These are phyloP conservation scores for Capromys pilorides DNA, from an alignment of 2,797 vertebrate species.

Conservation along the genomic window DNA sequence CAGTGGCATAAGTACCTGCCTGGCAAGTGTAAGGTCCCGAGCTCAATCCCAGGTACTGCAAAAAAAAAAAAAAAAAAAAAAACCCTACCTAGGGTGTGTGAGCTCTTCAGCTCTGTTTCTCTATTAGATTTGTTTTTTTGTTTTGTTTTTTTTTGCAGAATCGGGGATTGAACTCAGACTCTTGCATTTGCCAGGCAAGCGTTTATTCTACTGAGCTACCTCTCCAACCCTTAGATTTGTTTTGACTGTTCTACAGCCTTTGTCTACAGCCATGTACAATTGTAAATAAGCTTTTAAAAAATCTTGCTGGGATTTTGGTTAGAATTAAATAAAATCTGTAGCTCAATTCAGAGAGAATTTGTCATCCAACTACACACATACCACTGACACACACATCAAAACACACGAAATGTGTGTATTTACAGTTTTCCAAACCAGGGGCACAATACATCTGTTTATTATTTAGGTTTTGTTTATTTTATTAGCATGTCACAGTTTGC, in stretches of 20 bases:
- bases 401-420: neutral
- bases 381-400: neutral
- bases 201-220: too few species aligned
- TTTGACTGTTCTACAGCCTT: neutral
- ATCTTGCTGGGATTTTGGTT: neutral
- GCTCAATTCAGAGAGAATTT: neutral
- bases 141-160: too few species aligned
- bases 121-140: neutral
- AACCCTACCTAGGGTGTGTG: too few species aligned
- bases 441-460: neutral
- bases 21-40: too few species aligned
- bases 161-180: too few species aligned
- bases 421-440: neutral
- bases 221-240: neutral
- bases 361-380: neutral
- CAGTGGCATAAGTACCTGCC: too few species aligned
- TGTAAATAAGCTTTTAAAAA: neutral
- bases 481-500: neutral
- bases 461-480: neutral
- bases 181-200: too few species aligned
- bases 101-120: neutral
- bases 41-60: too few species aligned
- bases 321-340: neutral
- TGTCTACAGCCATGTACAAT: conserved; percentile 19
- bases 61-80: too few species aligned